Percentiles rank a stretch among this genome's conserved stretches.
These are phyloP conservation scores for Gallinago nigripennis DNA, from an alignment of 2,797 vertebrate species.

Conservation along the genomic window DNA sequence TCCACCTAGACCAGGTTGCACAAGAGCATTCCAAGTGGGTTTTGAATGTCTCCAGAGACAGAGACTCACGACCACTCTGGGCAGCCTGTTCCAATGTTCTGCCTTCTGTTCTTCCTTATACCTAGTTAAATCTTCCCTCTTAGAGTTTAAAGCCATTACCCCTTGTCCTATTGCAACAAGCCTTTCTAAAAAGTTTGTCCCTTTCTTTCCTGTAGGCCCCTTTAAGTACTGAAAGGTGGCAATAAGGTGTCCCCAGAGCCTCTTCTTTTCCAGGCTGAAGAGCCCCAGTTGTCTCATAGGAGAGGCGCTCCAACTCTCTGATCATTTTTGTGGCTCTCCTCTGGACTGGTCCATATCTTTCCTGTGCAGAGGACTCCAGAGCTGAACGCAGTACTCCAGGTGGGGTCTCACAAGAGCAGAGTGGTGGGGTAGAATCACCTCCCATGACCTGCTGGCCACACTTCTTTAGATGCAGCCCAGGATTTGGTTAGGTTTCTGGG, in stretches of 20 bases:
- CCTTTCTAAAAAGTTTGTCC: neutral
- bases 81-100: too few relatives aligned
- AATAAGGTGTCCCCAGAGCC: neutral
- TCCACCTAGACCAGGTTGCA: too few relatives aligned
- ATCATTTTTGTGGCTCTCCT: neutral
- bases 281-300: neutral
- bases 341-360: neutral
- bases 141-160: neutral
- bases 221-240: neutral
- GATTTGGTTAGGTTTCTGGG: neutral
- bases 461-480: neutral
- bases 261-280: neutral
- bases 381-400: neutral
- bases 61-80: too few relatives aligned
- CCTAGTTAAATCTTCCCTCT: neutral
- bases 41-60: too few relatives aligned
- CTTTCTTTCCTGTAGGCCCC: neutral
- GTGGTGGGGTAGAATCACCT: neutral
- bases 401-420: neutral
- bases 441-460: neutral
- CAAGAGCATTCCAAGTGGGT: too few relatives aligned
- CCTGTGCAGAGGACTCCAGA: neutral
- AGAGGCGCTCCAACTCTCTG: neutral
- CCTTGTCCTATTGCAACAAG: neutral
- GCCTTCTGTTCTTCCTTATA: neutral